phyloP scores from a whole-genome alignment of 2,113 vertebrate genomes.

The Anarhynchus alexandrinus region DNA sequence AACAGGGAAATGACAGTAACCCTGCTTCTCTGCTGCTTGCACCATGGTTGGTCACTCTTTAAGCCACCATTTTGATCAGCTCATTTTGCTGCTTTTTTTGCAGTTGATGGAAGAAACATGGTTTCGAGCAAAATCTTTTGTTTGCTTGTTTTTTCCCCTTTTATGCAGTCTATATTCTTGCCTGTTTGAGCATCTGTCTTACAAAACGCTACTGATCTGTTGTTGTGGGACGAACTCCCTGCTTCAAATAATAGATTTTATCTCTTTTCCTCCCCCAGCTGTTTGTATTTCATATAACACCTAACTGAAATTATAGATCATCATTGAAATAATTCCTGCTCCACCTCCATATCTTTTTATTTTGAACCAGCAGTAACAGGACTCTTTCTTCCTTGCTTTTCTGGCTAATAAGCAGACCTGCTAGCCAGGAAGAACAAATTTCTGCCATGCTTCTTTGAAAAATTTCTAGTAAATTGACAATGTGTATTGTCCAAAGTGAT shows the following conservation, averaged over 20 bases:
- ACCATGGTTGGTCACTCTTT: not conserved
- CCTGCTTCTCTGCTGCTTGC: not conserved
- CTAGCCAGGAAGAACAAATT: not conserved
- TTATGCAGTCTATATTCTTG: not conserved
- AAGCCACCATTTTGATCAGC: not conserved
- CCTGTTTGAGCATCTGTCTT: not conserved
- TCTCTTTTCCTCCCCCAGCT: not conserved
- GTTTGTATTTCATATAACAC: not conserved
- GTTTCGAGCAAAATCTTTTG: not conserved
- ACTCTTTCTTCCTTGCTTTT: not conserved
- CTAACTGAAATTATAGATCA: not conserved
- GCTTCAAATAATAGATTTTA: not conserved
- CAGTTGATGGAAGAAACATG: not conserved
- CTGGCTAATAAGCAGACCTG: not conserved
- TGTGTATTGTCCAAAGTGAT: not conserved
- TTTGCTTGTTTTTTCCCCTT: not conserved
- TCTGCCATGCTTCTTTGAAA: not conserved
- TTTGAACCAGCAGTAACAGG: not conserved
- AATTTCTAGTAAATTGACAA: not conserved
- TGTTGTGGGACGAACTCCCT: not conserved
- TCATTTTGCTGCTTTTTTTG: not conserved
- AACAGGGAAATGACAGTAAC: not conserved
- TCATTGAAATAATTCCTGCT: not conserved
- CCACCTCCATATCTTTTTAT: not conserved
- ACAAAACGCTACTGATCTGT: not conserved